phyloP scores from a whole-genome alignment of 2,113 vertebrate genomes.

The Cygnus atratus region DNA sequence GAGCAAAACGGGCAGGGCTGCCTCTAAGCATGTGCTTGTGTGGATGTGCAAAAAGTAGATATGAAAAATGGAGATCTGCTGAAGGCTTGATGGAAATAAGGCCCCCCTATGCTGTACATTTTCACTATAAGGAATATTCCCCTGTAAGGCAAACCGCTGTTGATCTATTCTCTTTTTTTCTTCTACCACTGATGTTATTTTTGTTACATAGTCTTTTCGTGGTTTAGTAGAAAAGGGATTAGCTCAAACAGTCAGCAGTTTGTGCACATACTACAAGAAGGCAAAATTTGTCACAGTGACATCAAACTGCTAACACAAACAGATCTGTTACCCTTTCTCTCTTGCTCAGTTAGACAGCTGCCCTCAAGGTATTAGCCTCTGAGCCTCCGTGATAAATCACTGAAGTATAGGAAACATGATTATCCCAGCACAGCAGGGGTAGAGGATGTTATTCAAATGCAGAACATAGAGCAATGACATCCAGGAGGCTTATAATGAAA shows the following conservation, averaged over 20 bases:
- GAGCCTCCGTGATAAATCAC: conserved; percentile 47
- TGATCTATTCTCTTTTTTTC: neutral
- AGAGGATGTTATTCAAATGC: conserved; percentile 2
- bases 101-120: too few species aligned
- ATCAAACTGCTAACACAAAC: conserved; percentile 10
- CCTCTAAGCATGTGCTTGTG: neutral
- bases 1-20: neutral
- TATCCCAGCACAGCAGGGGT: neutral
- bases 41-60: neutral
- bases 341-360: neutral
- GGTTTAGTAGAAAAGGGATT: neutral
- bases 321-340: conserved; percentile 35
- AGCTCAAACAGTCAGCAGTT: neutral
- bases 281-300: neutral
- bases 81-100: neutral
- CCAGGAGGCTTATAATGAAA: conserved; percentile 47
- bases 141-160: neutral
- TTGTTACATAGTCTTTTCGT: neutral
- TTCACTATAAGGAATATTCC: neutral
- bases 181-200: neutral
- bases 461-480: conserved; percentile 58
- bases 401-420: neutral
- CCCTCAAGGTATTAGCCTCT: conserved; percentile 14
- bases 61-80: neutral
- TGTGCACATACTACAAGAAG: neutral